phyloP scores from a whole-genome alignment of 2,888 invertebrate species.

The Drosophila limbata region DNA sequence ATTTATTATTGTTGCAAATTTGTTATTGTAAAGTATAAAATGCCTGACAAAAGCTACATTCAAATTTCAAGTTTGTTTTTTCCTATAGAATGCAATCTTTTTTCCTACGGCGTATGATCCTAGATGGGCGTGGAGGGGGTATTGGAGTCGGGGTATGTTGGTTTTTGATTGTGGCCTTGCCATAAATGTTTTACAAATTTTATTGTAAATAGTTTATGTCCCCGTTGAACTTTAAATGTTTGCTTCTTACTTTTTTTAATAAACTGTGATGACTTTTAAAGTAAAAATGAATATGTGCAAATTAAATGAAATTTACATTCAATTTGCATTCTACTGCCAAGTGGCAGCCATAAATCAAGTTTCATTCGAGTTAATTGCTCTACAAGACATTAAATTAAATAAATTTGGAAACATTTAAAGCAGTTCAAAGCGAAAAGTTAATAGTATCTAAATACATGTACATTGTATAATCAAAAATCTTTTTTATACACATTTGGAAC shows the following conservation, averaged over 20 bases:
- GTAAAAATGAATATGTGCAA: slow-evolving; percentile 19
- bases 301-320: slow-evolving; percentile 30
- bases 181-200: slow-evolving; percentile 32
- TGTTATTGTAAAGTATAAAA: slow-evolving; percentile 44
- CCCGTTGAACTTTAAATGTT: slow-evolving; percentile 28
- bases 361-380: slow-evolving; percentile 15
- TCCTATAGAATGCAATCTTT: neutral
- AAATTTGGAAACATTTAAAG: neutral
- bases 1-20: slow-evolving; percentile 63
- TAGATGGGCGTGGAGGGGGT: neutral
- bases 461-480: neutral
- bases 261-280: slow-evolving; percentile 47
- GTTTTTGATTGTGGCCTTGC: slow-evolving; percentile 35
- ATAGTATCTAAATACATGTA: neutral
- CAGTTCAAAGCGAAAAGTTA: neutral
- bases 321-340: slow-evolving; percentile 19
- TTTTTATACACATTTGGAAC: neutral
- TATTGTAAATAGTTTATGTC: slow-evolving; percentile 40
- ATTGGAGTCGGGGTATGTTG: neutral
- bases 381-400: slow-evolving; percentile 4
- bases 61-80: slow-evolving; percentile 34
- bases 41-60: slow-evolving; percentile 26
- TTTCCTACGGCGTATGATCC: neutral
- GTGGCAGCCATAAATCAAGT: slow-evolving; percentile 14
- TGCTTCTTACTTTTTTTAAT: slow-evolving; percentile 22